Conservation (phyloP, 2,888 invertebrate species). For the Lapara coniferarum region DNA sequence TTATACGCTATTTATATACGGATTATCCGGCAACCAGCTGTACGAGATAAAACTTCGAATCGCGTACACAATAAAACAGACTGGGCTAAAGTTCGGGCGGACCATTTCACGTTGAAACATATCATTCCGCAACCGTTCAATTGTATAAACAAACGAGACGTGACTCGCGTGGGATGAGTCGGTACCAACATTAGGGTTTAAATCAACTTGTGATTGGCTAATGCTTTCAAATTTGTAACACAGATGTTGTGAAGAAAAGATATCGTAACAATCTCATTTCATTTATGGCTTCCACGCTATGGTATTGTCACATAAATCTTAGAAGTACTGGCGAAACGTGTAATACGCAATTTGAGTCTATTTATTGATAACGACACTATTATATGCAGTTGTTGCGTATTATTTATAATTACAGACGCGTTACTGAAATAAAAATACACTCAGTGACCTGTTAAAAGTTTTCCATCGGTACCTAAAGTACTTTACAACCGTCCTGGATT, state of each 20-base stretch:
- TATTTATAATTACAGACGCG: not conserved
- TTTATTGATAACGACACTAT: too few species aligned
- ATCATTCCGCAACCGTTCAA: slow-evolving; percentile 68
- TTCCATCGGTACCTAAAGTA: slow-evolving; percentile 1
- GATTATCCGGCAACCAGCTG: slow-evolving; percentile 78
- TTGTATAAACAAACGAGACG: slow-evolving; percentile 74
- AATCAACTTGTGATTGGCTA: slow-evolving; percentile 17
- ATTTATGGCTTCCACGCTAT: not conserved
- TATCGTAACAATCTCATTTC: slow-evolving; percentile 13
- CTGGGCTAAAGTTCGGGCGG: slow-evolving; percentile 63
- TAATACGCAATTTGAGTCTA: too few species aligned
- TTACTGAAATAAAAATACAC: not conserved
- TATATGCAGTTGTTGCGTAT: too few species aligned
- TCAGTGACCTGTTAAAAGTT: not conserved
- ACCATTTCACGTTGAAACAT: slow-evolving; percentile 72
- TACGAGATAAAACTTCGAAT: slow-evolving; percentile 71
- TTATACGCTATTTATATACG: slow-evolving; percentile 73
- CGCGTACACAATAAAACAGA: slow-evolving; percentile 73
- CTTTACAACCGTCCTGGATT: slow-evolving; percentile 49
- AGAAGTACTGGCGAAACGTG: too few species aligned
- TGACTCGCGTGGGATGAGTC: slow-evolving; percentile 57
- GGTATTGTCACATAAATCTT: not conserved
- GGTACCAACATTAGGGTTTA: slow-evolving; percentile 51
- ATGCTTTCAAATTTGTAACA: not conserved
- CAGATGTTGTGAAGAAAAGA: slow-evolving; percentile 5